These are phyloP conservation scores for Melinaea marsaeus DNA, from an alignment of 2,888 invertebrate genomes.

Conservation along the genomic window DNA sequence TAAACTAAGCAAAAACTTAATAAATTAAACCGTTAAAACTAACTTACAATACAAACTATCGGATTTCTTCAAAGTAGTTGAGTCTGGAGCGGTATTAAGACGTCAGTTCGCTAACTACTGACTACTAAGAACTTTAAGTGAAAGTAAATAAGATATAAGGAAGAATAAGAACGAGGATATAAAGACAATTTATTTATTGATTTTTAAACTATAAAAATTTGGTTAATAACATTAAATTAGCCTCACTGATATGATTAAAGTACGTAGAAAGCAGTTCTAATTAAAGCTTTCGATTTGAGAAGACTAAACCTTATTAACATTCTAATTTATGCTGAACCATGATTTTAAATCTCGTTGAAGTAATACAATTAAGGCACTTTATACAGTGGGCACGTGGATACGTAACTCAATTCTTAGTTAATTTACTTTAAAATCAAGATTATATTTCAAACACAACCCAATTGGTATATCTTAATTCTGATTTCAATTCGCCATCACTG, in stretches of 20 bases:
- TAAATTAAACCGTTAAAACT: too few relatives aligned
- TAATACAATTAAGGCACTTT: neutral
- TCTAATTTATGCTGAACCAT: slow-evolving; percentile 1
- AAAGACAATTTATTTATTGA: neutral
- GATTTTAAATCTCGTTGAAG: neutral
- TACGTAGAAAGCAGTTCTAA: neutral
- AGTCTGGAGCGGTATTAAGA: neutral
- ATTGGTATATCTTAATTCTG: neutral
- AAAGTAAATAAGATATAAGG: slow-evolving; percentile 19
- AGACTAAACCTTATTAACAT: neutral
- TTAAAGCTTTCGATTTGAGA: slow-evolving; percentile 2
- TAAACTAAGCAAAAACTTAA: too few relatives aligned
- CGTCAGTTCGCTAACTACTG: neutral
- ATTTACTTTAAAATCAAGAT: too few relatives aligned
- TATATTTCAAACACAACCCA: too few relatives aligned
- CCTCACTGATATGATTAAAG: neutral
- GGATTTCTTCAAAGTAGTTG: too few relatives aligned
- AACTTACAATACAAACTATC: too few relatives aligned
- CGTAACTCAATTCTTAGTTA: neutral
- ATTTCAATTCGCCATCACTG: slow-evolving; percentile 4
- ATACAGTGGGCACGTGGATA: neutral
- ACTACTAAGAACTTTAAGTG: slow-evolving; percentile 9
- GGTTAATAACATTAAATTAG: neutral
- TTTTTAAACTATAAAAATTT: neutral
- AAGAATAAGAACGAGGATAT: neutral